Conservation (phyloP, 2,888 invertebrate species). For the Diarsia rubi region DNA sequence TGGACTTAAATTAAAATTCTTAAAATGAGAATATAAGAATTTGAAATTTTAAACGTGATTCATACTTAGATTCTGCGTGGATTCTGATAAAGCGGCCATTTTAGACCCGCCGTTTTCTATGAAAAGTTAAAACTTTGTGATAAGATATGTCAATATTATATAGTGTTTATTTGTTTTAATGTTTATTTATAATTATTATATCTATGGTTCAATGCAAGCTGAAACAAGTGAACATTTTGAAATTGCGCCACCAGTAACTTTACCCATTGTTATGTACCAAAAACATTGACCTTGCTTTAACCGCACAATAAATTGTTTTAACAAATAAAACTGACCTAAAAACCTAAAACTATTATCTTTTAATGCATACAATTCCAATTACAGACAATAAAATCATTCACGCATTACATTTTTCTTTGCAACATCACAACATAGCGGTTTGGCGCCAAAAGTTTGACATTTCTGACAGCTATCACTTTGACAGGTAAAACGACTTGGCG, state of each 20-base stretch:
- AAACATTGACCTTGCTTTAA: slow-evolving; percentile 44
- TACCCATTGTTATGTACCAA: slow-evolving; percentile 27
- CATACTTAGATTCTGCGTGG: too few relatives aligned
- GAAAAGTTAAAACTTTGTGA: too few relatives aligned
- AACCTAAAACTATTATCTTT: slow-evolving; percentile 23
- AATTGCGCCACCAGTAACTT: slow-evolving; percentile 17
- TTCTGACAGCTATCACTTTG: slow-evolving; percentile 36
- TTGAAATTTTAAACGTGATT: too few relatives aligned
- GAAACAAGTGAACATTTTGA: slow-evolving; percentile 6
- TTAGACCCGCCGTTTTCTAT: too few relatives aligned
- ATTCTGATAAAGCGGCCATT: too few relatives aligned
- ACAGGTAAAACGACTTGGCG: neutral
- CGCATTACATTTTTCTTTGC: slow-evolving; percentile 31
- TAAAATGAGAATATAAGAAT: too few relatives aligned
- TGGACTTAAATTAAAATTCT: too few relatives aligned
- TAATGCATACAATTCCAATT: slow-evolving; percentile 47
- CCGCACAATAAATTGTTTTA: slow-evolving; percentile 41
- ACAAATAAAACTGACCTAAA: slow-evolving; percentile 28
- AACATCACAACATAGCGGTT: slow-evolving; percentile 22
- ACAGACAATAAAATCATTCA: slow-evolving; percentile 43
- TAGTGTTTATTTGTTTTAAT: too few relatives aligned
- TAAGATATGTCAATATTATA: too few relatives aligned
- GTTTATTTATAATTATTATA: too few relatives aligned
- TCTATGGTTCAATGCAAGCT: neutral
- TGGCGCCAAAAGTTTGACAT: slow-evolving; percentile 34